These are phyloP conservation scores for Lacerta bilineata DNA, from an alignment of 2,797 vertebrate genomes.

Conservation along the genomic window DNA sequence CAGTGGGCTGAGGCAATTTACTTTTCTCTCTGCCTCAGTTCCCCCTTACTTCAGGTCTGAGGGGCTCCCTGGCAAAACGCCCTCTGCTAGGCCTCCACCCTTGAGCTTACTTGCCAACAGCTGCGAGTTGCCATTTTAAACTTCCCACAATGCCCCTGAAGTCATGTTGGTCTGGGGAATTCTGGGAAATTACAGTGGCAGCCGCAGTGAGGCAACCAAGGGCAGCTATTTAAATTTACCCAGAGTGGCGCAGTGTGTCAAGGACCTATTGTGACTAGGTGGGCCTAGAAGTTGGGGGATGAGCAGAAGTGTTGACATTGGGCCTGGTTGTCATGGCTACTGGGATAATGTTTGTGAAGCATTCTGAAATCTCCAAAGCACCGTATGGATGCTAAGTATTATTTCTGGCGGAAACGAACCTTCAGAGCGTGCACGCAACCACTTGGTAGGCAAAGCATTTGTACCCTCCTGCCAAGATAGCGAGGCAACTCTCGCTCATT, in stretches of 20 bases:
- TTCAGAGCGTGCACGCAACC: too few relatives aligned
- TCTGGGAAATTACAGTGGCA: neutral
- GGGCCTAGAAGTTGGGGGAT: too few relatives aligned
- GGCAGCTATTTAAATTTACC: neutral
- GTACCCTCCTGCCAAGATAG: neutral
- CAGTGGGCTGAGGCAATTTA: neutral
- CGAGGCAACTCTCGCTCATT: neutral
- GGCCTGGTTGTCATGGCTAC: neutral
- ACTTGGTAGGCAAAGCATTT: too few relatives aligned
- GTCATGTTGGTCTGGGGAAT: neutral
- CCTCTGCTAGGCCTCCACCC: neutral
- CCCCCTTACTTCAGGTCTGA: neutral
- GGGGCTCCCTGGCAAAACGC: too few relatives aligned
- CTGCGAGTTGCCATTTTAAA: neutral
- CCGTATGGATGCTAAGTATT: neutral
- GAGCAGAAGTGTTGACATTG: neutral
- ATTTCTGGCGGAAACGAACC: neutral
- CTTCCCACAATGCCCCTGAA: neutral
- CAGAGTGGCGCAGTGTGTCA: neutral
- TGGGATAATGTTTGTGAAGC: too few relatives aligned
- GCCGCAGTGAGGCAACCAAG: neutral
- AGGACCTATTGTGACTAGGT: neutral
- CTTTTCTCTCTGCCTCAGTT: neutral
- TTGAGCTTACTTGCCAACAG: neutral
- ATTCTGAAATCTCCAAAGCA: neutral